Percentiles rank a stretch among this genome's conserved stretches.
These are phyloP conservation scores for Ctenochaetus hawaiiensis DNA, from an alignment of 2,797 vertebrate species.

Conservation along the genomic window DNA sequence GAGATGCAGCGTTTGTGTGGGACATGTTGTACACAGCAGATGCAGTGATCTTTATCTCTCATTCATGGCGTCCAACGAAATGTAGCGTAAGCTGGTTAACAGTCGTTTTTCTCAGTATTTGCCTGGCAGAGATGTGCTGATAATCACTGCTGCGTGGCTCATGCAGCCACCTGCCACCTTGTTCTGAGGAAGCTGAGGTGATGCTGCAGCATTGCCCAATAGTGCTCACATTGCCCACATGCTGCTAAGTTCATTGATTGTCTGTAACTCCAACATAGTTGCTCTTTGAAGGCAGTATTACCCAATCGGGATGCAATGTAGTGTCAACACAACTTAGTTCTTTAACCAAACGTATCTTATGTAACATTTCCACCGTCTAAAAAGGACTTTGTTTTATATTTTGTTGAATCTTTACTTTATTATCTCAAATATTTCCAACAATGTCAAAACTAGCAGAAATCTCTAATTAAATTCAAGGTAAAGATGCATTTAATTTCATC, in stretches of 20 bases:
- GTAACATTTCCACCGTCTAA: too few relatives aligned
- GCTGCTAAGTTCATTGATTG: slow-evolving; percentile 26
- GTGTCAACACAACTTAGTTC: neutral
- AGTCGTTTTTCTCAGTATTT: slow-evolving; percentile 76
- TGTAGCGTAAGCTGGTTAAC: slow-evolving; percentile 67
- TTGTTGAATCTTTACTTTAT: too few relatives aligned
- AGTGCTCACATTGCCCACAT: slow-evolving; percentile 4
- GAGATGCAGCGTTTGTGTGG: slow-evolving; percentile 27
- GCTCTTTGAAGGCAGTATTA: neutral
- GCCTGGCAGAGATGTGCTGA: slow-evolving; percentile 71
- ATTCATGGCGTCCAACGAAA: slow-evolving; percentile 77
- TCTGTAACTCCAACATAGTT: slow-evolving; percentile 18
- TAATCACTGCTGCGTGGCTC: slow-evolving; percentile 51
- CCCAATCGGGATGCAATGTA: neutral
- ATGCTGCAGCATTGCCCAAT: slow-evolving; percentile 62
- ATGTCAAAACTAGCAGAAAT: too few relatives aligned
- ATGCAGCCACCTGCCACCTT: slow-evolving; percentile 68
- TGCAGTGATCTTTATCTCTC: slow-evolving; percentile 78
- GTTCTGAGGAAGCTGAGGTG: slow-evolving; percentile 63
- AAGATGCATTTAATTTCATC: too few relatives aligned
- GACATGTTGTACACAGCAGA: slow-evolving; percentile 54
- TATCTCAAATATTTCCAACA: too few relatives aligned
- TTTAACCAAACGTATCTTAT: too few relatives aligned
- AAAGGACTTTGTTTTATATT: too few relatives aligned
- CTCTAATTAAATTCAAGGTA: too few relatives aligned